These are phyloP conservation scores for Chaenodraco wilsoni DNA, from an alignment of 2,797 vertebrate species.

Conservation along the genomic window DNA sequence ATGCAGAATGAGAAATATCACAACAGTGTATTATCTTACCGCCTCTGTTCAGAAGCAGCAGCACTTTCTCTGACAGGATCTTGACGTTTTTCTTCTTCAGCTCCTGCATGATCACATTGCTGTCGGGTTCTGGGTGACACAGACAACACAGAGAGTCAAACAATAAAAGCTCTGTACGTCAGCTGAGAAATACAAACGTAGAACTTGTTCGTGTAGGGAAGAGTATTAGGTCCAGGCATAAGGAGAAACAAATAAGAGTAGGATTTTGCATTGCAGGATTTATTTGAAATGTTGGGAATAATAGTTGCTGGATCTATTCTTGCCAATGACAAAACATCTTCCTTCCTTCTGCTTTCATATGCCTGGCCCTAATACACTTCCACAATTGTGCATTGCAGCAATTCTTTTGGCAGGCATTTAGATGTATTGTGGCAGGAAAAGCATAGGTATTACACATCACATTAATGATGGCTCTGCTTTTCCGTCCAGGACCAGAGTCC, in stretches of 20 bases:
- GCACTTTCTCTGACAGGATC: constrained; percentile 93
- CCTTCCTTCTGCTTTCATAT: no score
- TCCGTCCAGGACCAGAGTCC: neutral
- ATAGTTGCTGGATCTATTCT: no score
- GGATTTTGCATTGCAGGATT: no score
- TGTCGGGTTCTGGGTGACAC: constrained; percentile 86
- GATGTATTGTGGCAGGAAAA: neutral
- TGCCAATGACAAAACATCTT: no score
- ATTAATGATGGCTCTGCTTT: neutral
- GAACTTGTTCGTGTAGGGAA: neutral
- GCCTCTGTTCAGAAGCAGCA: constrained; percentile 94
- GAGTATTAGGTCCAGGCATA: no score
- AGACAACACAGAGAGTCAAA: constrained; percentile 8
- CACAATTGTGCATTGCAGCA: no score
- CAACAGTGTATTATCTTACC: constrained; percentile 77
- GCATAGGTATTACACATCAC: no score
- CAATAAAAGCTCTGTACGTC: neutral
- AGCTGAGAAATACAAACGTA: neutral
- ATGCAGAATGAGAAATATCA: neutral
- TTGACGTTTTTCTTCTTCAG: constrained; percentile 94
- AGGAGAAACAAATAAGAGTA: no score
- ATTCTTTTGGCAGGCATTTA: neutral
- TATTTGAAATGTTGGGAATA: no score
- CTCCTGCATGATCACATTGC: constrained; percentile 93
- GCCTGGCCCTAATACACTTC: no score